These are phyloP conservation scores for Andricus grossulariae DNA, from an alignment of 1,140 invertebrate genomes.

Conservation along the genomic window DNA sequence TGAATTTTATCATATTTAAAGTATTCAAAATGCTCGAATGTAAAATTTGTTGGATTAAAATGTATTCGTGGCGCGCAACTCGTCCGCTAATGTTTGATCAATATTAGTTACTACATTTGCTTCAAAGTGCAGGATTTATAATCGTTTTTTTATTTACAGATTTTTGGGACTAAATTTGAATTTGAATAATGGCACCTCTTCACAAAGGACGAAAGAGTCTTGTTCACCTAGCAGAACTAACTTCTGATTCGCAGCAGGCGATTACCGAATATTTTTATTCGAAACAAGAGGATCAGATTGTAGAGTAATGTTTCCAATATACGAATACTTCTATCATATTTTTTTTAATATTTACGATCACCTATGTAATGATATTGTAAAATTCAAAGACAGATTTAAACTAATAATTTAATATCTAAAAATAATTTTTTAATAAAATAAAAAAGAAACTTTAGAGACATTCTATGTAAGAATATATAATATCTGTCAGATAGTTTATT, in stretches of 20 bases:
- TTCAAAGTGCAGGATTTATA: background rate
- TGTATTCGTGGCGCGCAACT: too few species aligned
- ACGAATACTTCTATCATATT: slow-evolving; percentile 44
- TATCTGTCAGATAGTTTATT: too few species aligned
- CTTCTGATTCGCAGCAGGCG: slow-evolving; percentile 48
- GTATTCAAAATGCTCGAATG: too few species aligned
- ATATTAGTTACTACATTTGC: background rate
- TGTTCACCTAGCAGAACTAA: slow-evolving; percentile 48
- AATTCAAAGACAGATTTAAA: too few species aligned
- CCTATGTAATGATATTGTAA: too few species aligned
- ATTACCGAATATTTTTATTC: slow-evolving; percentile 58
- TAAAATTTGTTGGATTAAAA: too few species aligned
- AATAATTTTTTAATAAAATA: too few species aligned
- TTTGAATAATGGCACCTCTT: slow-evolving; percentile 28
- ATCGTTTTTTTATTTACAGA: slow-evolving; percentile 1
- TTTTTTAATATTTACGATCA: too few species aligned
- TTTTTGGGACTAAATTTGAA: slow-evolving; percentile 31
- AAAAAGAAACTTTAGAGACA: too few species aligned
- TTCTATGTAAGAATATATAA: too few species aligned
- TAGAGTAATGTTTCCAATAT: slow-evolving; percentile 41
- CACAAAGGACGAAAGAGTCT: slow-evolving; percentile 41
- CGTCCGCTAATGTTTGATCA: background rate
- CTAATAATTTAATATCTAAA: too few species aligned
- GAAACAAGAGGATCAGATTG: slow-evolving; percentile 53
- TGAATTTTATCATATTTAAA: too few species aligned